Evolutionary conservation across 2,797 vertebrate genomes (phyloP).

Genomic region (Danionella dracula): DNA sequence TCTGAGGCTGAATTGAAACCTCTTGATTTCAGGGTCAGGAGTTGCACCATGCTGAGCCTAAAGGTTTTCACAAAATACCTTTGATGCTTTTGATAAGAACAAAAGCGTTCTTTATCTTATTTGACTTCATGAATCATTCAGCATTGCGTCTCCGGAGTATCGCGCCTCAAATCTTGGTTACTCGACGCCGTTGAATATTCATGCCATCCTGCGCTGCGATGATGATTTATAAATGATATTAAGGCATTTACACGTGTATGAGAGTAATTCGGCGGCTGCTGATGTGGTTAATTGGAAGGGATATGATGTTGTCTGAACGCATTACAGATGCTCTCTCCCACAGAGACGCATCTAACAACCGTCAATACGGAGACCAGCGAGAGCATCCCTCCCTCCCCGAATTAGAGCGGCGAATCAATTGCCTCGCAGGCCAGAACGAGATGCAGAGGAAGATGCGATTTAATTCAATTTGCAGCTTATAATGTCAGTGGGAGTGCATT

Average conservation of each 20-base stretch:
- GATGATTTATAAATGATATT: slow-evolving; percentile 8
- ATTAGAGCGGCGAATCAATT: slow-evolving; percentile 12
- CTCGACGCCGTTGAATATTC: neutral
- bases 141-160: neutral
- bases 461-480: slow-evolving; percentile 20
- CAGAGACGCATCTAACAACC: slow-evolving; percentile 2
- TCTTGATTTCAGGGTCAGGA: neutral
- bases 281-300: slow-evolving; percentile 24
- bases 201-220: neutral
- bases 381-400: neutral
- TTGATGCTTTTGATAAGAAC: neutral
- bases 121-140: neutral
- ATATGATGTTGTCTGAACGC: slow-evolving; percentile 15
- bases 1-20: too few relatives aligned
- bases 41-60: neutral
- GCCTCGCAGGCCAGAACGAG: slow-evolving; percentile 3
- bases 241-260: slow-evolving; percentile 14
- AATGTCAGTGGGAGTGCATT: slow-evolving; percentile 5
- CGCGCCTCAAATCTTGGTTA: neutral
- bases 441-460: slow-evolving; percentile 12
- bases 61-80: neutral
- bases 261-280: slow-evolving; percentile 1
- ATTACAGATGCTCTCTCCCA: neutral
- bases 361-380: neutral
- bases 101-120: neutral